Base-by-base conservation (phyloP, 2,888 invertebrate genomes). In the Copidosoma aretas region DNA sequence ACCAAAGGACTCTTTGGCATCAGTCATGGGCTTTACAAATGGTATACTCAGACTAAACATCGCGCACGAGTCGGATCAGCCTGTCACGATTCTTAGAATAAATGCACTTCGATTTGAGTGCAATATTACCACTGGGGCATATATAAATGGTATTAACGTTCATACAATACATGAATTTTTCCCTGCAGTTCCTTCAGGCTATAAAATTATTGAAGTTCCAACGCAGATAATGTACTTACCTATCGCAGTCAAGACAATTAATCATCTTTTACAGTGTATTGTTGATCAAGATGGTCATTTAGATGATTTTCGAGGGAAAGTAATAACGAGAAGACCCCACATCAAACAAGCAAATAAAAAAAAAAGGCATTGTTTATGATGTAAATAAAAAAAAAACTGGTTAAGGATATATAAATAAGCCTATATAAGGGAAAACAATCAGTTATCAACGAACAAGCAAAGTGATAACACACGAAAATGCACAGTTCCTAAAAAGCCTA, bases 131-230 rank as follows among this genome's bases (percentile, higher is more conserved):
- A 53, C 59, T 3, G 65, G 64, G 15, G 60, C 66, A 12, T 73
- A 52, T 21, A 66, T 69, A 10, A 70, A 67, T 19, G 53, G 58
- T 5, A 2, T 5, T 32, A 32, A 32, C 3, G 32, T 32, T 32
- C 32, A 32, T 43, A 68, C 62, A 5, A 68, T 71, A 12, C 60
- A 67, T 58, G 65, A 69, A 61, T 69, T 69, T 25, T 64, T 57
- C 8, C 60, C 67, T 15, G 15, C 10, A n/a, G 57, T 69, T 19
- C 53, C 61, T n/a, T 51, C 32, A 19, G 81, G 81, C 12, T 82
- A 77, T 78, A 78, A 79, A 74, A 60, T 70, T n/a, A 74, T 79
- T 58, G 80, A 81, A 70, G 75, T 75, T 19, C 80, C 72, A 24
- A 59, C 70, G 15, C 65, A 71, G 21, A 52, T 75, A 53, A 73